phyloP scores from a whole-genome alignment of 2,888 invertebrate genomes.

The Drosophila silvestris region DNA sequence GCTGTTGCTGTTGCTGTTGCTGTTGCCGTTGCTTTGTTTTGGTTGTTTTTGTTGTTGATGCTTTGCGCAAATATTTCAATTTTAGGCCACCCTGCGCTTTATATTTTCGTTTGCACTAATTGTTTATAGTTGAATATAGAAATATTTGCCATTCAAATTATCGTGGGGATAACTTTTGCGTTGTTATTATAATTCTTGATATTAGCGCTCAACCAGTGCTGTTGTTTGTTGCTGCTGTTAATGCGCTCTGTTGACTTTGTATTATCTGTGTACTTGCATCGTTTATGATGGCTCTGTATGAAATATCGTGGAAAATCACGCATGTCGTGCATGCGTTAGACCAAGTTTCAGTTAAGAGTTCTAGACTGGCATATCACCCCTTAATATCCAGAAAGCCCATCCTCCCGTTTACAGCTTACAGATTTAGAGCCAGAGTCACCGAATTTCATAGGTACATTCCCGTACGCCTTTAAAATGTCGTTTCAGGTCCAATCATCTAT shows the following conservation, averaged over 20 bases:
- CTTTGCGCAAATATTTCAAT: slow-evolving; percentile 66
- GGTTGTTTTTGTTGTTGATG: slow-evolving; percentile 1
- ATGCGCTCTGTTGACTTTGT: slow-evolving; percentile 41
- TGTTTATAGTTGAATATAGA: slow-evolving; percentile 78
- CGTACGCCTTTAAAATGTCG: neutral
- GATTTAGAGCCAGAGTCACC: neutral
- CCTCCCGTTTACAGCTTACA: neutral
- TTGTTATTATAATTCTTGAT: slow-evolving; percentile 53
- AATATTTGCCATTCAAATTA: slow-evolving; percentile 78
- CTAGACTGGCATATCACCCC: neutral
- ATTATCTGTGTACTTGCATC: slow-evolving; percentile 20
- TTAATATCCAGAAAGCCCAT: neutral
- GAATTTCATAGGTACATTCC: neutral
- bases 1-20: slow-evolving; percentile 18
- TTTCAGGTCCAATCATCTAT: neutral
- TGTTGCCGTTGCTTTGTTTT: slow-evolving; percentile 24
- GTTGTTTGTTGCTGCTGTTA: slow-evolving; percentile 40
- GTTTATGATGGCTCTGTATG: neutral
- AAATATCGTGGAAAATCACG: neutral
- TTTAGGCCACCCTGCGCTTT: slow-evolving; percentile 40
- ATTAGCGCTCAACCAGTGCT: slow-evolving; percentile 22
- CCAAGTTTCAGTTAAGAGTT: neutral
- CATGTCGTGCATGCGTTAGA: neutral
- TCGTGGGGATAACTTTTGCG: slow-evolving; percentile 63
- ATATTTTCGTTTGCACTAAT: slow-evolving; percentile 74